Conservation (phyloP, 2,888 invertebrate species). For the Thecophora atra region DNA sequence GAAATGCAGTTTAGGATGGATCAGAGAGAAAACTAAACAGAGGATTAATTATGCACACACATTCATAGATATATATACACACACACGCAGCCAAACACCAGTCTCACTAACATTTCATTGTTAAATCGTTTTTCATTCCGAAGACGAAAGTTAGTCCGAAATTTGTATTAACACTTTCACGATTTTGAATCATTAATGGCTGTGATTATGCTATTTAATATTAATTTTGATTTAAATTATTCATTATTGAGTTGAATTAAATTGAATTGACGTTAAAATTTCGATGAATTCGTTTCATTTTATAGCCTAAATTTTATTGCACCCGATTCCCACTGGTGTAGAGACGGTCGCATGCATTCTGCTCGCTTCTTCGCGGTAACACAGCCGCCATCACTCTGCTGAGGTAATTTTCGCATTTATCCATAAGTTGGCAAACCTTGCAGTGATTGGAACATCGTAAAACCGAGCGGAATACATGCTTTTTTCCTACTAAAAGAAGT, state of each 20-base stretch:
- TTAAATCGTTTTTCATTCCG: background rate
- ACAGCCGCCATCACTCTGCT: background rate
- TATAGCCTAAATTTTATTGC: slow-evolving; percentile 47
- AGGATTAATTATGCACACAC: background rate
- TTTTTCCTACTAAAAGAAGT: slow-evolving; percentile 43
- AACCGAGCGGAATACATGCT: background rate
- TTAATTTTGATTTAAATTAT: slow-evolving; percentile 26
- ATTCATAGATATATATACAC: slow-evolving; percentile 12
- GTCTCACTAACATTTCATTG: slow-evolving; percentile 12
- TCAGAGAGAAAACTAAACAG: slow-evolving; percentile 15
- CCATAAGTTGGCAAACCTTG: background rate
- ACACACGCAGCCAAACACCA: slow-evolving; percentile 6
- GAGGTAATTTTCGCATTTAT: background rate
- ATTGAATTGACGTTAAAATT: slow-evolving; percentile 31
- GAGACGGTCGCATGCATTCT: background rate
- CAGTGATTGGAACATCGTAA: background rate
- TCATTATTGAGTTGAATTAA: slow-evolving; percentile 29
- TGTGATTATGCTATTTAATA: slow-evolving; percentile 13
- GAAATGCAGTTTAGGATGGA: too few species aligned
- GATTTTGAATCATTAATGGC: slow-evolving; percentile 5
- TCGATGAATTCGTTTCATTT: slow-evolving; percentile 36
- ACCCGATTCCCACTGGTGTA: slow-evolving; percentile 53
- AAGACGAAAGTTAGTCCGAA: slow-evolving; percentile 3
- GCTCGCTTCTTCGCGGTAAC: background rate
- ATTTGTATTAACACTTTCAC: background rate